Evolutionary conservation across 1,140 invertebrate genomes (phyloP), one percentile per base, ranked within the genome.

Genomic region (Aphelenchoides avenae): DNA sequence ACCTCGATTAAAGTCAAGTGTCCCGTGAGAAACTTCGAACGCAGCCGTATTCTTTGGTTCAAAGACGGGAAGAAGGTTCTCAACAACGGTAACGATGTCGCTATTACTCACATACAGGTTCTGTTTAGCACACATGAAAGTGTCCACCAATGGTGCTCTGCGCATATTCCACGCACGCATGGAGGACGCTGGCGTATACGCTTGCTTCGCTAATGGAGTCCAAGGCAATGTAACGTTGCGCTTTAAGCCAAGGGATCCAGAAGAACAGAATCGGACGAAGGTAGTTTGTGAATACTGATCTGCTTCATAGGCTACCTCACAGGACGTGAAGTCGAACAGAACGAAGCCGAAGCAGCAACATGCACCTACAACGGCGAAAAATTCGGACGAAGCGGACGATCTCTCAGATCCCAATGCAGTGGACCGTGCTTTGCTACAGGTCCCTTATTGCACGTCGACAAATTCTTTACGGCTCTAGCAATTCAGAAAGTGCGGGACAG

Each of bases 111-210:
- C 54, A 57, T 9, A 9, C 24, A 59, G 7, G 24, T 5, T 26
- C 11, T 15, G 22, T 71, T 70, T 49, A 73, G 70, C 64, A n/a
- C 73, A 73, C 30, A 66, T 76, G 1, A 77, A 77, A 67, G 70
- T 75, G 7, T 72, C 68, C 18, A 41, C 55, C 41, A 75, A 75
- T 51, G 73, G 73, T 18, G 74, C 76, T 20, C 55, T 75, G 11
- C 31, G 73, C 36, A 76, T 75, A 15, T 77, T 76, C 56, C 66
- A 77, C 48, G 70, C 72, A 15, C 48, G 60, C 29, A 56, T 68
- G 43, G 66, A 68, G 50, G 73, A 75, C 54, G 69, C 69, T 18
- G 73, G 73, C 22, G 24, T 77, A 11, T 75, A 77, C 40, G 73
- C 71, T 30, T 75, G 73, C 51, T 58, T 65, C 29, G 71, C 74